Conservation (phyloP, 64 coral and sea anemone species). For the Montipora cactus region DNA sequence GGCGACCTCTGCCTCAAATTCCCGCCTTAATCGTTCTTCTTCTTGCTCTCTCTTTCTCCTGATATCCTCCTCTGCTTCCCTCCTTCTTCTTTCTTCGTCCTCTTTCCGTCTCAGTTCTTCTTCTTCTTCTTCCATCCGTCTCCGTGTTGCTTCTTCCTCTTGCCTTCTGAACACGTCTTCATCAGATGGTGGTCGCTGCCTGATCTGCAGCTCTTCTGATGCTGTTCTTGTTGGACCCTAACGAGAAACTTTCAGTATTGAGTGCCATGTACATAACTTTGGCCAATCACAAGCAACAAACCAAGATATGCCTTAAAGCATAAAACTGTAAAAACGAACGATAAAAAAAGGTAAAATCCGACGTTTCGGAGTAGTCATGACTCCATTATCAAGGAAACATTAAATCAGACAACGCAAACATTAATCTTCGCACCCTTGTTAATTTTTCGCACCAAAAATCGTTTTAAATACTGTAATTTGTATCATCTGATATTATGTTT, state of each 20-base stretch:
- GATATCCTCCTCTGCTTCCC: slow-evolving; percentile 68
- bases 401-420: no score
- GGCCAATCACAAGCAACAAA: no score
- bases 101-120: slow-evolving; percentile 41
- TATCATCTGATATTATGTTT: no score
- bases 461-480: no score
- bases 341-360: no score
- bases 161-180: slow-evolving; percentile 73
- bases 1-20: slow-evolving; percentile 80
- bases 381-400: no score
- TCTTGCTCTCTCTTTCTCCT: slow-evolving; percentile 53
- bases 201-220: slow-evolving; percentile 72
- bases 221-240: slow-evolving; percentile 62
- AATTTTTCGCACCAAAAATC: no score
- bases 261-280: no score
- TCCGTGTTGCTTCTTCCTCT: slow-evolving; percentile 71
- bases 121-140: slow-evolving; percentile 81
- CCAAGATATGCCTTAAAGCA: no score
- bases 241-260: background rate
- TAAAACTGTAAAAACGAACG: no score
- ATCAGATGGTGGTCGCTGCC: slow-evolving; percentile 78
- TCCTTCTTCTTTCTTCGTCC: slow-evolving; percentile 60
- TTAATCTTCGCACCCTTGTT: no score
- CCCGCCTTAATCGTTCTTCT: slow-evolving; percentile 81
- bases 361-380: no score